Percentiles rank a stretch among this genome's conserved stretches.
phyloP scores from a whole-genome alignment of 2,797 vertebrate species.

The Clarias fuscus region DNA sequence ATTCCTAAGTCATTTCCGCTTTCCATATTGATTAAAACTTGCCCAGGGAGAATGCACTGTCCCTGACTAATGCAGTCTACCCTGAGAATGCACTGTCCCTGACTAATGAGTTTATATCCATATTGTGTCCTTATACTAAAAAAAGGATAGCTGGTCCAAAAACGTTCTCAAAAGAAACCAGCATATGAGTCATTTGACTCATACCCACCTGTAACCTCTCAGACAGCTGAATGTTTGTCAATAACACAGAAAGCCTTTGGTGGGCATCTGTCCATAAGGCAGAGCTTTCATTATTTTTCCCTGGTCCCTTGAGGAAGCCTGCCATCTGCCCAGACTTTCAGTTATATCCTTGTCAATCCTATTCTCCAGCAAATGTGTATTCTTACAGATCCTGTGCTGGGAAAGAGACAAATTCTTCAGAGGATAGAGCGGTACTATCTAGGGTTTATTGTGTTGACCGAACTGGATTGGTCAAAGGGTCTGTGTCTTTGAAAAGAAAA shows the following conservation, averaged over 20 bases:
- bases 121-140: neutral
- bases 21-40: neutral
- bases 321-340: constrained; percentile 19
- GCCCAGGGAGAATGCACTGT: no score
- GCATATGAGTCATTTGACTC: neutral
- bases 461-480: neutral
- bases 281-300: constrained; percentile 37
- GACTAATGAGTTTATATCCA: no score
- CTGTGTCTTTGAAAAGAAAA: neutral
- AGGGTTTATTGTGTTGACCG: neutral
- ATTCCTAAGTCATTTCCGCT: neutral
- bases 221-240: constrained; percentile 29
- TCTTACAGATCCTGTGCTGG: neutral
- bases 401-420: neutral
- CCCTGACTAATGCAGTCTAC: no score
- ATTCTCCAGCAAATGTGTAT: neutral
- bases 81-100: no score
- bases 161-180: neutral
- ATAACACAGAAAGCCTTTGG: constrained; percentile 10
- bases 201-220: constrained; percentile 4
- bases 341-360: constrained; percentile 16
- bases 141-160: neutral
- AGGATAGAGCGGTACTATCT: neutral
- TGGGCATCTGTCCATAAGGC: constrained; percentile 18
- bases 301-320: constrained; percentile 6